Evolutionary conservation across 2,113 vertebrate genomes (phyloP).

Genomic region (Chamaetylas fuelleborni): DNA sequence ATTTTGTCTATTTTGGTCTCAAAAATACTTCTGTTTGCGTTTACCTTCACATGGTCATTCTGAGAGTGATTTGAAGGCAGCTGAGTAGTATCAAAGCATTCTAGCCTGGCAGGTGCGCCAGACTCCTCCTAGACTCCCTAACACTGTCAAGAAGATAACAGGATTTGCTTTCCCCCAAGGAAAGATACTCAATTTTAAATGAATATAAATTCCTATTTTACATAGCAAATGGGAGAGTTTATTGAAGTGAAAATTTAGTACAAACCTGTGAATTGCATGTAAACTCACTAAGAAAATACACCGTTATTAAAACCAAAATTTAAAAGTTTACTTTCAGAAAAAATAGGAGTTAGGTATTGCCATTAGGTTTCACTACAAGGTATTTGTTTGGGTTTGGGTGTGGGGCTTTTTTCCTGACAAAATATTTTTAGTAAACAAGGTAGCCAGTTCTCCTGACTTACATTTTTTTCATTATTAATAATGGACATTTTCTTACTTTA

Average conservation of each 20-base stretch:
- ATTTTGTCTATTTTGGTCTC: background rate
- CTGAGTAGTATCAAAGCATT: constrained; percentile 15
- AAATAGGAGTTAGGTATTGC: background rate
- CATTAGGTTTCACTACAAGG: background rate
- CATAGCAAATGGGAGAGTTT: background rate
- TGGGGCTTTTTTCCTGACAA: background rate
- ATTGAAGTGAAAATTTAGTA: background rate
- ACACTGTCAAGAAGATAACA: background rate
- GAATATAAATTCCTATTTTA: background rate
- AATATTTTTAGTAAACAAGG: background rate
- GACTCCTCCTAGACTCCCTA: background rate
- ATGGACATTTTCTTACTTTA: background rate
- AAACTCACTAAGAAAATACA: background rate
- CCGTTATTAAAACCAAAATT: background rate
- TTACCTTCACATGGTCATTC: background rate
- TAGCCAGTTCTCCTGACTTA: background rate
- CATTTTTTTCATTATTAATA: background rate
- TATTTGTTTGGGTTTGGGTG: background rate
- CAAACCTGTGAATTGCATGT: background rate
- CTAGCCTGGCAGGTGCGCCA: background rate
- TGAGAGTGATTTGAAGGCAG: background rate
- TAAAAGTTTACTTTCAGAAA: background rate
- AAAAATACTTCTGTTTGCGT: background rate
- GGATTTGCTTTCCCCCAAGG: background rate
- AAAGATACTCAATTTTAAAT: background rate